These are phyloP conservation scores for Corythucha ciliata DNA, from an alignment of 2,888 invertebrate genomes.

Conservation along the genomic window DNA sequence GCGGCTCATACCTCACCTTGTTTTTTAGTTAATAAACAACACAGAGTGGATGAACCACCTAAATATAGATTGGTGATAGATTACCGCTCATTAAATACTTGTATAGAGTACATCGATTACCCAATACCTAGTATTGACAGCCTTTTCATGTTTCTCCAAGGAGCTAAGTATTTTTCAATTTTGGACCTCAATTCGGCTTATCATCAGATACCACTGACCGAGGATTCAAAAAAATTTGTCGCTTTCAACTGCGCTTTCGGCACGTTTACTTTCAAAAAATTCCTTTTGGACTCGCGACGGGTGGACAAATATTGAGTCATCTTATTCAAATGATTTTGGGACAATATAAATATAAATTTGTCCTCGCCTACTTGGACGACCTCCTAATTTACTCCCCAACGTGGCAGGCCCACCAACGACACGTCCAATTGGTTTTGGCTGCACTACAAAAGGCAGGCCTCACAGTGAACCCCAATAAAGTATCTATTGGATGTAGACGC, in stretches of 20 bases:
- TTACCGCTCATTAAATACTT: slow-evolving; percentile 23
- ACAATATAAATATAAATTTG: slow-evolving; percentile 25
- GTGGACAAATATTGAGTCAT: slow-evolving; percentile 18
- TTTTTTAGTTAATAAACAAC: slow-evolving; percentile 16
- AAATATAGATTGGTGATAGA: slow-evolving; percentile 32
- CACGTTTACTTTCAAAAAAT: slow-evolving; percentile 19
- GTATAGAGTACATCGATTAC: slow-evolving; percentile 4
- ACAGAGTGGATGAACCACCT: not conserved
- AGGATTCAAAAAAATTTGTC: slow-evolving; percentile 12
- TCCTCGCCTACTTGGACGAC: slow-evolving; percentile 29
- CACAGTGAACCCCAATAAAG: slow-evolving; percentile 33
- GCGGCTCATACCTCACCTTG: slow-evolving; percentile 10
- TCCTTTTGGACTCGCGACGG: slow-evolving; percentile 26
- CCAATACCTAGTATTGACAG: slow-evolving; percentile 4
- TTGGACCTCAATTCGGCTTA: slow-evolving; percentile 28
- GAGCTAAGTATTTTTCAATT: slow-evolving; percentile 20
- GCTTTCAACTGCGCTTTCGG: slow-evolving; percentile 20
- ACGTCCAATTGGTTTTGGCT: slow-evolving; percentile 21
- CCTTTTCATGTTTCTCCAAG: slow-evolving; percentile 1
- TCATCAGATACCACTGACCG: slow-evolving; percentile 23
- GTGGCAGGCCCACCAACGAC: slow-evolving; percentile 21
- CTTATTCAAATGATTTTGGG: slow-evolving; percentile 25
- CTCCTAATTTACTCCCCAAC: slow-evolving; percentile 21
- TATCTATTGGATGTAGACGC: slow-evolving; percentile 12
- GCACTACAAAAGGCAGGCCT: slow-evolving; percentile 28